Conservation (phyloP, 2,888 invertebrate species). For the Pyrrhosoma nymphula region DNA sequence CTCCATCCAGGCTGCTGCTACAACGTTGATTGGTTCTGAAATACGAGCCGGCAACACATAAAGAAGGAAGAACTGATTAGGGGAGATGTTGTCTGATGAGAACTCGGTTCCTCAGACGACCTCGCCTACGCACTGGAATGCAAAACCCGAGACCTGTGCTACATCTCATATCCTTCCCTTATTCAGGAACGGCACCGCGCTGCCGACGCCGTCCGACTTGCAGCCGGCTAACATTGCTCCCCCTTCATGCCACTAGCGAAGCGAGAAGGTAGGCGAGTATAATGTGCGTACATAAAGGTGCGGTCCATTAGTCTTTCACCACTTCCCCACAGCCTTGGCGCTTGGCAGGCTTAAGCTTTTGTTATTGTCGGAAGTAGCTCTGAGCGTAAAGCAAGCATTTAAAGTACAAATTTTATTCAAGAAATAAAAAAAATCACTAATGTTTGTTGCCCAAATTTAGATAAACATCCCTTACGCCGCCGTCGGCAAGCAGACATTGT, state of each 20-base stretch:
- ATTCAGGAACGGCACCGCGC: neutral
- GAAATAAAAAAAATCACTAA: too few relatives aligned
- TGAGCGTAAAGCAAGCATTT: neutral
- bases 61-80: neutral
- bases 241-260: neutral
- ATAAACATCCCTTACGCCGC: too few relatives aligned
- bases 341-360: neutral
- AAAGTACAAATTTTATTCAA: too few relatives aligned
- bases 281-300: neutral
- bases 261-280: neutral
- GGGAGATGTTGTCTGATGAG: neutral
- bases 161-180: neutral
- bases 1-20: neutral
- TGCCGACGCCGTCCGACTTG: neutral
- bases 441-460: too few relatives aligned
- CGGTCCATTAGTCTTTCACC: constrained; percentile 20
- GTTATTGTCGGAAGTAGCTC: neutral
- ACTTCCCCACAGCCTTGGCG: neutral
- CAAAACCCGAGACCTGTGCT: neutral
- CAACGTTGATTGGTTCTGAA: neutral
- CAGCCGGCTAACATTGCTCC: neutral
- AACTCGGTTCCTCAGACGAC: neutral
- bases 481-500: too few relatives aligned
- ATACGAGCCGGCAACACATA: neutral
- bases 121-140: neutral